Percentiles rank a stretch among this genome's conserved stretches.
These are phyloP conservation scores for Gibbula magus DNA, from an alignment of 2,888 invertebrate genomes.

Conservation along the genomic window DNA sequence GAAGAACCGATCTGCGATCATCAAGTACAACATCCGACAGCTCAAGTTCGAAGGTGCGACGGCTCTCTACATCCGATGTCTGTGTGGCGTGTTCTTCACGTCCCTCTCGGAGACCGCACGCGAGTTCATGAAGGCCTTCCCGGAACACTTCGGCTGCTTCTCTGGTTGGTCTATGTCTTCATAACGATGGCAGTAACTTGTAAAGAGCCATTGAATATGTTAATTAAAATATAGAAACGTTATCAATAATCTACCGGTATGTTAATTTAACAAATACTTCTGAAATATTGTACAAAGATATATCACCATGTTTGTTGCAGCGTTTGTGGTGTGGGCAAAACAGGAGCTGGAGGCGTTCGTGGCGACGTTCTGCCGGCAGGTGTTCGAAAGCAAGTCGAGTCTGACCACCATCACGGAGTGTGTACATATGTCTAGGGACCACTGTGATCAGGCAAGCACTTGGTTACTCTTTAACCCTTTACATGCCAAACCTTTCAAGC, in stretches of 20 bases:
- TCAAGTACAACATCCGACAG: slow-evolving; percentile 87
- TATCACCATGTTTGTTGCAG: slow-evolving; percentile 74
- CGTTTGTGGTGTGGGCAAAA: slow-evolving; percentile 93
- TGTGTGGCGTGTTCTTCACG: slow-evolving; percentile 89
- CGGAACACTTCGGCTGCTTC: slow-evolving; percentile 84
- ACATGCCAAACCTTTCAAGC: too few species aligned
- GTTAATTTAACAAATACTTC: too few species aligned
- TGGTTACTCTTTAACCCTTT: too few species aligned
- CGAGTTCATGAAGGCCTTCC: slow-evolving; percentile 88
- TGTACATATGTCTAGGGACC: slow-evolving; percentile 86
- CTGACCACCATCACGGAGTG: slow-evolving; percentile 90
- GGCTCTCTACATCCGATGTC: slow-evolving; percentile 85
- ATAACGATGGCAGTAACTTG: too few species aligned
- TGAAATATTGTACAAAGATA: too few species aligned
- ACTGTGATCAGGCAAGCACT: slow-evolving; percentile 81
- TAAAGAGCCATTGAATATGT: too few species aligned
- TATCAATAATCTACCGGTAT: too few species aligned
- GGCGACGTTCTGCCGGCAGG: slow-evolving; percentile 79
- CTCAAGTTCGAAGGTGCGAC: slow-evolving; percentile 84
- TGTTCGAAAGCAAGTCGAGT: slow-evolving; percentile 91
- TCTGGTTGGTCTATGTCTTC: too few species aligned
- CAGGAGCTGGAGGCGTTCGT: slow-evolving; percentile 75
- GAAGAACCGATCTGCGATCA: slow-evolving; percentile 86
- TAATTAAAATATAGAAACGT: too few species aligned
- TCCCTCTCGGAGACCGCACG: slow-evolving; percentile 85